Evolutionary conservation across 2,797 vertebrate genomes (phyloP), one percentile per base, ranked within the genome.

Genomic region (Gallinago solitaria): DNA sequence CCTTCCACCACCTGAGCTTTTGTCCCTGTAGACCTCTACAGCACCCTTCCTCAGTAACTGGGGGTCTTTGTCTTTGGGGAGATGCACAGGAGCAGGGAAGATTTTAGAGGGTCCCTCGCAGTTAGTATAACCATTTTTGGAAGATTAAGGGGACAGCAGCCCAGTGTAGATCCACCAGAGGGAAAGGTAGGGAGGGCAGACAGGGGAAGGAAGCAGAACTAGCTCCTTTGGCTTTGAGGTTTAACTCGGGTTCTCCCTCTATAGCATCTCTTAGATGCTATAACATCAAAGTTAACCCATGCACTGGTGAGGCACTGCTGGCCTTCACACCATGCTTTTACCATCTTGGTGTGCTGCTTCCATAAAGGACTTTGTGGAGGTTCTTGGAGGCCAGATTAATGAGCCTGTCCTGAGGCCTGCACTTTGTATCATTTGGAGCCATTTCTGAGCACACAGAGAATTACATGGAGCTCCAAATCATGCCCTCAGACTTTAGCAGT

Each of bases 351-450:
- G 41, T 43, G 41, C 41, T 43, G 16, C 41, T 43, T 68, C 28
- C 1, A 0, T 15, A 9, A 57, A 33, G 37, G n/a, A 8, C 35
- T 28, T 51, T 14, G 10, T 13, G 28, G 23, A 9, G 3, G 1
- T 37, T 18, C 30, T 6, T 25, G 24, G 4, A 53, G 23, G 15
- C 7, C 56, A 60, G 25, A 45, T 35, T 54, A 30, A 27, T 27
- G 28, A 30, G 21, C 23, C 19, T 61, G n/a, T 21, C 23, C 14
- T 3, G 19, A 27, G 27, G 28, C 25, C 15, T 7, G 2, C 7
- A 47, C 12, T 76, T 27, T 28, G 20, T 17, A 16, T 8, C 19
- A 6, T 20, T 50, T 53, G 60, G 12, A 63, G 16, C 45, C 32
- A 11, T 64, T 39, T 37, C 13, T 65, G 21, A 47, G 7, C 9